Percentiles rank a stretch among this genome's conserved stretches.
Conservation (phyloP, 1,140 invertebrate genomes). For the Heliconius nattereri region DNA sequence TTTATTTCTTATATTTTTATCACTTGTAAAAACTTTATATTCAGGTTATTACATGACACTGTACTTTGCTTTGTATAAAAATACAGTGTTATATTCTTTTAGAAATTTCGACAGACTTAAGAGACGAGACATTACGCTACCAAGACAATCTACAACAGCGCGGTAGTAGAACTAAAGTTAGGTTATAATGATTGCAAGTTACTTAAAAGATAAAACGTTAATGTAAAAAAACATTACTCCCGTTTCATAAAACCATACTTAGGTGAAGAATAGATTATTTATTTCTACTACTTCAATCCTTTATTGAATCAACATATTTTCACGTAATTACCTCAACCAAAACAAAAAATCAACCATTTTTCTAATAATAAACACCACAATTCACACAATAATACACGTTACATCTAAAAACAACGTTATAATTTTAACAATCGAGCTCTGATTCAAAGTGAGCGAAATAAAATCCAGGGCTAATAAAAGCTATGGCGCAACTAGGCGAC, state of each 20-base stretch:
- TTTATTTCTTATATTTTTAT: constrained; percentile 4
- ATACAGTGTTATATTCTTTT: background rate
- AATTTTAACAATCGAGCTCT: constrained; percentile 20
- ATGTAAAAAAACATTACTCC: no score
- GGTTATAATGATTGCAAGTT: background rate
- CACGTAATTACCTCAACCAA: background rate
- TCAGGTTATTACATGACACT: background rate
- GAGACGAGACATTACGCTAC: background rate
- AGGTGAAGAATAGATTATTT: no score
- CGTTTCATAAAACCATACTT: no score
- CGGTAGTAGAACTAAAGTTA: background rate
- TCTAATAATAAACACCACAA: background rate
- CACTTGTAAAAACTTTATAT: background rate
- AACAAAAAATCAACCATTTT: background rate
- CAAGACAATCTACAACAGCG: background rate
- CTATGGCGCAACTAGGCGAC: constrained; percentile 70
- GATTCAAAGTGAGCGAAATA: constrained; percentile 49
- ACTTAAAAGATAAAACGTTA: no score
- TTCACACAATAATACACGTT: background rate
- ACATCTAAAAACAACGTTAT: background rate
- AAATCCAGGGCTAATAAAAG: constrained; percentile 71
- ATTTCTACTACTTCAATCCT: background rate
- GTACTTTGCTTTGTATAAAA: background rate
- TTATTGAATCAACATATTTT: background rate
- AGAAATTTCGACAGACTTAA: background rate